These are phyloP conservation scores for Nipponia nippon DNA, from an alignment of 2,113 vertebrate species.

Conservation along the genomic window DNA sequence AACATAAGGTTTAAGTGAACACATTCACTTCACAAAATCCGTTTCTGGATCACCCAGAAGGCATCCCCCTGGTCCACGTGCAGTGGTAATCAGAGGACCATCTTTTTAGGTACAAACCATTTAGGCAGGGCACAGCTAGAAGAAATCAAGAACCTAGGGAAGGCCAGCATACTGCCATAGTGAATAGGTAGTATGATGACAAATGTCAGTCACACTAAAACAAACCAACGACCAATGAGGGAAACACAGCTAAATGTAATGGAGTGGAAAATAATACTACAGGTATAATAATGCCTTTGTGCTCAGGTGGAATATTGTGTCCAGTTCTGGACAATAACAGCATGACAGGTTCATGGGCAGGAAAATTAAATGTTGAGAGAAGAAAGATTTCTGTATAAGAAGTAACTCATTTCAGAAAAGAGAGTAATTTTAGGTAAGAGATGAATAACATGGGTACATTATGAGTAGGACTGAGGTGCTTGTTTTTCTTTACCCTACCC, in stretches of 20 bases:
- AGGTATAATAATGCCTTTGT: neutral
- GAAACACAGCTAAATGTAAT: neutral
- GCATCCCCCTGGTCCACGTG: accelerated
- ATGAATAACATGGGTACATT: neutral
- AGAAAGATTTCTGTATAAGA: neutral
- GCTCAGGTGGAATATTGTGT: neutral
- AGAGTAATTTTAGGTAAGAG: neutral
- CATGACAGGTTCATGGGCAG: neutral
- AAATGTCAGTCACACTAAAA: neutral
- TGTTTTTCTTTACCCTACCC: neutral
- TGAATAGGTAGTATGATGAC: neutral
- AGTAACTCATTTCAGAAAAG: neutral
- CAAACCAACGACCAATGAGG: neutral
- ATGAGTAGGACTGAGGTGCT: neutral
- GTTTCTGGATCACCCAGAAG: accelerated
- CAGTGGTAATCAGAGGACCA: neutral
- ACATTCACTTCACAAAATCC: neutral
- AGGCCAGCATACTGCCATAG: neutral
- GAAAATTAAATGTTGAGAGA: neutral
- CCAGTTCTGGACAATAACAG: neutral
- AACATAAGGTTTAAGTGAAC: neutral
- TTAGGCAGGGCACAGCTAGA: neutral
- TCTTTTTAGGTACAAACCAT: neutral
- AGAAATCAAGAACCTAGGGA: neutral
- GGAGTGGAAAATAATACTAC: neutral